These are phyloP conservation scores for Brienomyrus longianalis DNA, from an alignment of 2,113 vertebrate genomes.

Conservation along the genomic window DNA sequence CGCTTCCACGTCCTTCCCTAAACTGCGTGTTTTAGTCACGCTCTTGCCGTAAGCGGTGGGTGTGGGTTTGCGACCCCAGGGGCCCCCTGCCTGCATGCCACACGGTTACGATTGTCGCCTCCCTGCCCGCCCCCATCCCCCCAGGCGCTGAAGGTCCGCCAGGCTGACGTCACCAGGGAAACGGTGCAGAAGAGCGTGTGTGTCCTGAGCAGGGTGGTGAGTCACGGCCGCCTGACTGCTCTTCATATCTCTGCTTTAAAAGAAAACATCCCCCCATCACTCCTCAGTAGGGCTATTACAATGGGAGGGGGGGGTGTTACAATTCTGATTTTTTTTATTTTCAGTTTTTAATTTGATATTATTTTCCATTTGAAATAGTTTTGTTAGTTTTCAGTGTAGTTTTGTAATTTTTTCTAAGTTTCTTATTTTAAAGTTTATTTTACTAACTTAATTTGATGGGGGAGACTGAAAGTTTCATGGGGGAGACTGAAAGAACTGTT, in stretches of 20 bases:
- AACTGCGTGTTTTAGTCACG: neutral
- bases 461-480: neutral
- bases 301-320: neutral
- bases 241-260: neutral
- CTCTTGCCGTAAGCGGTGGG: neutral
- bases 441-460: neutral
- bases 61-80: neutral
- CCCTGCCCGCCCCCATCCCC: neutral
- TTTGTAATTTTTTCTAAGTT: neutral
- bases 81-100: neutral
- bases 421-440: neutral
- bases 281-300: neutral
- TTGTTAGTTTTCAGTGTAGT: neutral
- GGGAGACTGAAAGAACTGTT: neutral
- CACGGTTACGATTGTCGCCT: neutral
- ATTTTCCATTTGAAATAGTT: neutral
- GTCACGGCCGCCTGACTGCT: constrained; percentile 32
- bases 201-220: constrained; percentile 93
- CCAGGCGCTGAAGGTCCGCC: constrained; percentile 87
- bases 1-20: neutral
- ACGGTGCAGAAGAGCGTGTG: constrained; percentile 98
- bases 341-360: neutral
- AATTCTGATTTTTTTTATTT: neutral
- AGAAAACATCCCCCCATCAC: neutral
- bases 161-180: constrained; percentile 92